phyloP scores from a whole-genome alignment of 2,888 invertebrate species.

The Schizaphis graminum region DNA sequence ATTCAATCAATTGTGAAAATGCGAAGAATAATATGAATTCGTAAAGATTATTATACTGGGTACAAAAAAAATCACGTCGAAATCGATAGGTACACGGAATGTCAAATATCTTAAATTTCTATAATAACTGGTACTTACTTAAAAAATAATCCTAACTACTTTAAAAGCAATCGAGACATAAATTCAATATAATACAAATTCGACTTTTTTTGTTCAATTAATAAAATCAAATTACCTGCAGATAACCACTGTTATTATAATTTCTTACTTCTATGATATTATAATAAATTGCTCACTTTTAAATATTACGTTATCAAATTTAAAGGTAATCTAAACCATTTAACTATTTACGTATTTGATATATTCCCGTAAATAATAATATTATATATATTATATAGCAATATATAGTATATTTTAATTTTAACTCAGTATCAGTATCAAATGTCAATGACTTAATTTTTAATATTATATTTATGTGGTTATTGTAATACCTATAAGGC shows the following conservation, averaged over 20 bases:
- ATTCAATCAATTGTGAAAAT: constrained; percentile 46
- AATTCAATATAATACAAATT: background rate
- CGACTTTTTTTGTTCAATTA: background rate
- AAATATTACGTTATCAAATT: background rate
- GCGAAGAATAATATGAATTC: background rate
- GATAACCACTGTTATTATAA: background rate
- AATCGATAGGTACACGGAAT: constrained; percentile 34
- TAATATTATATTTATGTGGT: background rate
- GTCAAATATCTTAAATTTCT: background rate
- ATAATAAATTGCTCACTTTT: background rate
- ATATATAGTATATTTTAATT: background rate
- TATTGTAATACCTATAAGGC: background rate
- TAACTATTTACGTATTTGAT: background rate
- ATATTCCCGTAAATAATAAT: background rate
- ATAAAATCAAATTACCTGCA: background rate
- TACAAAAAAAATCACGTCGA: constrained; percentile 22
- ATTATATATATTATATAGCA: background rate
- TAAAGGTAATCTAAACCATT: background rate
- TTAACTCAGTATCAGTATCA: background rate
- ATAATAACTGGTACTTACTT: background rate
- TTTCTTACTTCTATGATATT: background rate
- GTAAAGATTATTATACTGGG: background rate
- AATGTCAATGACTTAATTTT: background rate
- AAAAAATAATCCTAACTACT: background rate
- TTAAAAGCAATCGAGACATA: background rate